phyloP scores from a whole-genome alignment of 2,888 invertebrate species.

The Dorcus parallelipipedus region DNA sequence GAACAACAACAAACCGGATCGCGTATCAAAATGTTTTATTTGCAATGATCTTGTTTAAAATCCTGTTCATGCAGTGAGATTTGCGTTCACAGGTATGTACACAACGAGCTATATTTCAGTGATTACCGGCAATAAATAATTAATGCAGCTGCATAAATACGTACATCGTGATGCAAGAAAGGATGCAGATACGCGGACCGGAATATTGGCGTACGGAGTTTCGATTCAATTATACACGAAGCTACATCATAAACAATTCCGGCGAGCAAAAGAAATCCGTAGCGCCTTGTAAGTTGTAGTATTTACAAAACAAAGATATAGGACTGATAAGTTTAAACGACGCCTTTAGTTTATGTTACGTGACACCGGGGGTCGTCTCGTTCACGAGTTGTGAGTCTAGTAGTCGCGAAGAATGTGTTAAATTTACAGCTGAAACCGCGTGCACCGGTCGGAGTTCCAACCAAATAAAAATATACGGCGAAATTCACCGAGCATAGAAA shows the following conservation, averaged over 20 bases:
- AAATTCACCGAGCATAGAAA: background rate
- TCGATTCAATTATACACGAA: constrained; percentile 19
- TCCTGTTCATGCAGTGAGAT: no score
- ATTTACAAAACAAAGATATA: constrained; percentile 30
- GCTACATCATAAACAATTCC: constrained; percentile 26
- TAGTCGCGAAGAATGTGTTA: constrained; percentile 16
- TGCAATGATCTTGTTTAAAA: no score
- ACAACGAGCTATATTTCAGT: background rate
- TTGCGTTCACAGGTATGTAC: background rate
- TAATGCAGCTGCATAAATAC: background rate
- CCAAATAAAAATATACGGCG: background rate
- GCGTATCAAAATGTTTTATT: no score
- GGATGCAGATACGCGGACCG: background rate
- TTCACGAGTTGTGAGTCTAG: constrained; percentile 30
- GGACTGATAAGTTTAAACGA: constrained; percentile 29
- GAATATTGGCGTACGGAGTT: background rate
- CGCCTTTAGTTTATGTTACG: constrained; percentile 31
- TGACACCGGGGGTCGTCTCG: constrained; percentile 27
- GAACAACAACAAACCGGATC: no score
- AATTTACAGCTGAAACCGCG: constrained; percentile 12
- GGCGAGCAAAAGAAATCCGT: constrained; percentile 24
- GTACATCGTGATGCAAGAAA: background rate
- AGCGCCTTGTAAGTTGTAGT: constrained; percentile 31
- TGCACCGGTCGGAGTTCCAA: background rate
- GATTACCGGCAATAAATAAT: background rate